A percentile compares a stretch with the other conserved stretches of the same genome.
Evolutionary conservation across 2,888 invertebrate species (phyloP).

Genomic region (Caenorhabditis sulstoni): DNA sequence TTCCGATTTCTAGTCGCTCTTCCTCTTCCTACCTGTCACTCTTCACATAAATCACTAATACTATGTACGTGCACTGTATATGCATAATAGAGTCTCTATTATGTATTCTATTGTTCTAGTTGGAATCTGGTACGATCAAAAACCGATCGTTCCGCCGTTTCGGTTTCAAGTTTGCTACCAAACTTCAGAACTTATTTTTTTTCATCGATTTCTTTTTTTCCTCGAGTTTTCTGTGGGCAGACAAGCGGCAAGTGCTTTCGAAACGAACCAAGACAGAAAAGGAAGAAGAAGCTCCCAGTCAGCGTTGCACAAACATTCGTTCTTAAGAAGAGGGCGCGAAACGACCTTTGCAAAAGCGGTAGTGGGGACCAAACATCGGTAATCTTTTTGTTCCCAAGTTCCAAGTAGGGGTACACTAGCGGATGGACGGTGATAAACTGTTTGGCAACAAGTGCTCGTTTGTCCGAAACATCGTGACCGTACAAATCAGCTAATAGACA

Average conservation of each 20-base stretch:
- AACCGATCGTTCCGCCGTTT: constrained; percentile 18
- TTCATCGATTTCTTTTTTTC: too few species aligned
- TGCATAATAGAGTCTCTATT: constrained; percentile 32
- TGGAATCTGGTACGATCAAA: constrained; percentile 37
- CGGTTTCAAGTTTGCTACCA: too few species aligned
- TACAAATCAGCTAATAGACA: constrained; percentile 61
- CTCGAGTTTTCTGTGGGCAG: too few species aligned
- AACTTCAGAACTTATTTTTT: too few species aligned
- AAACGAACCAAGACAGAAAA: too few species aligned
- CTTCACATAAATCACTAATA: constrained; percentile 44
- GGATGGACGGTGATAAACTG: constrained; percentile 49
- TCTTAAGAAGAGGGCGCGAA: background rate
- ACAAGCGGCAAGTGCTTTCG: too few species aligned
- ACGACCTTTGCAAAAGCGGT: background rate
- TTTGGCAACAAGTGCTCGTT: constrained; percentile 56
- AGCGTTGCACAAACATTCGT: constrained; percentile 4
- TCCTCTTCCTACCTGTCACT: constrained; percentile 15
- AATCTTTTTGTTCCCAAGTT: constrained; percentile 40
- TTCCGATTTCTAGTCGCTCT: too few species aligned
- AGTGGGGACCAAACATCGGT: constrained; percentile 30
- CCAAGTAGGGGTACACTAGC: constrained; percentile 20
- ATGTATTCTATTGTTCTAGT: constrained; percentile 49
- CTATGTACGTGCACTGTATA: constrained; percentile 41
- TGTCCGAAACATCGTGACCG: constrained; percentile 61
- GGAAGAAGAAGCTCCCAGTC: too few species aligned